Evolutionary conservation across 2,888 invertebrate species (phyloP).

Genomic region (Dendrolimus pini): DNA sequence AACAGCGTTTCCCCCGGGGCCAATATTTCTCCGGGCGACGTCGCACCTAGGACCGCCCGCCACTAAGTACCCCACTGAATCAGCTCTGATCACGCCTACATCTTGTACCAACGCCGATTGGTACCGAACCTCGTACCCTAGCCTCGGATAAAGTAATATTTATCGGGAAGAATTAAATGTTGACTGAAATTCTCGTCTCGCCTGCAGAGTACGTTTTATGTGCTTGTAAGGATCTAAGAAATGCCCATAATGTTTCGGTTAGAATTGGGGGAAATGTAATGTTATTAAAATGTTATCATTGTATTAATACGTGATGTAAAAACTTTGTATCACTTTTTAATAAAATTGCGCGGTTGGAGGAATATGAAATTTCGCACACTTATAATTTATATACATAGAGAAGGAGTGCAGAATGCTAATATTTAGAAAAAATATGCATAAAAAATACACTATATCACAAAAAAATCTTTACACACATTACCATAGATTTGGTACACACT

Average conservation of each 20-base stretch:
- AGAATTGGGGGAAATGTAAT: too few relatives aligned
- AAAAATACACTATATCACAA: too few relatives aligned
- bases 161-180: constrained; percentile 51
- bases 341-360: too few relatives aligned
- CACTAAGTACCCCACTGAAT: constrained; percentile 74
- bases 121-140: constrained; percentile 57
- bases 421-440: too few relatives aligned
- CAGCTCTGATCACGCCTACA: constrained; percentile 75
- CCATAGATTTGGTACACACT: too few relatives aligned
- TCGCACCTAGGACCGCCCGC: constrained; percentile 70
- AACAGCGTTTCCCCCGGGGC: constrained; percentile 67
- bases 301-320: too few relatives aligned
- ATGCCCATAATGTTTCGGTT: neutral
- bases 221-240: constrained; percentile 1
- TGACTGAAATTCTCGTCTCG: constrained; percentile 44
- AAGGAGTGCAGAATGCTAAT: too few relatives aligned
- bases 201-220: constrained; percentile 26
- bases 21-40: constrained; percentile 71
- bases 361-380: too few relatives aligned
- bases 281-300: too few relatives aligned
- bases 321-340: too few relatives aligned
- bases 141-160: constrained; percentile 62
- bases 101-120: constrained; percentile 73
- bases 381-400: too few relatives aligned
- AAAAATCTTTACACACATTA: too few relatives aligned